A percentile compares a stretch with the other conserved stretches of the same genome.
Conservation (phyloP, 2,888 invertebrate species). For the Hanleya hanleyi region DNA sequence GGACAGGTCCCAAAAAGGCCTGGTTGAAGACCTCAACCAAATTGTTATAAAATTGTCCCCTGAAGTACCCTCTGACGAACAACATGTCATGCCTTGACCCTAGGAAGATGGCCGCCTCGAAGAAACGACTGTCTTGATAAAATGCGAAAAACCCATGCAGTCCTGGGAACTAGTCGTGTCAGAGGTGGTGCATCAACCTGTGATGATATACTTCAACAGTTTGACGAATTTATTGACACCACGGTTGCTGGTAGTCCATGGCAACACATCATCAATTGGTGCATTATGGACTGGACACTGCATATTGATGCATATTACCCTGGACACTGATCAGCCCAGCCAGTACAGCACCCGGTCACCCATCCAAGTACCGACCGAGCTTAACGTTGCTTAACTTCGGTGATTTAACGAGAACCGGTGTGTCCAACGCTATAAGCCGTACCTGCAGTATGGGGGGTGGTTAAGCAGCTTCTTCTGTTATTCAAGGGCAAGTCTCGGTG, state of each 20-base stretch:
- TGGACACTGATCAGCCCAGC: too few relatives aligned
- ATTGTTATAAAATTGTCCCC: not conserved
- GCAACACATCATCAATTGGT: not conserved
- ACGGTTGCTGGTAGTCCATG: not conserved
- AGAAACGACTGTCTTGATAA: not conserved
- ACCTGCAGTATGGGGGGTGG: not conserved
- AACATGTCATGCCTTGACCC: not conserved
- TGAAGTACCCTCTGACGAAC: not conserved
- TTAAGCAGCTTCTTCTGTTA: not conserved
- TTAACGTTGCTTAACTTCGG: too few relatives aligned
- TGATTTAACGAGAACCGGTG: too few relatives aligned
- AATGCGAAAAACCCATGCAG: not conserved
- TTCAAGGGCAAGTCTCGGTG: not conserved
- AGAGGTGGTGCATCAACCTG: not conserved
- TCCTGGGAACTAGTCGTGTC: not conserved
- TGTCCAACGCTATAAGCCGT: too few relatives aligned
- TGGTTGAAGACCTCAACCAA: not conserved
- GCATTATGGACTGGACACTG: too few relatives aligned
- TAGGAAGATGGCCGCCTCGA: not conserved
- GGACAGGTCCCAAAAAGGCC: not conserved
- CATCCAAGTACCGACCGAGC: too few relatives aligned
- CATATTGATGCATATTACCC: too few relatives aligned
- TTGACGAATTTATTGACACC: not conserved
- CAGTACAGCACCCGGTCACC: too few relatives aligned
- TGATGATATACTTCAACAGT: not conserved